Evolutionary conservation across 2,888 invertebrate genomes (phyloP), one percentile per base, ranked within the genome.

Genomic region (Noctua comes): DNA sequence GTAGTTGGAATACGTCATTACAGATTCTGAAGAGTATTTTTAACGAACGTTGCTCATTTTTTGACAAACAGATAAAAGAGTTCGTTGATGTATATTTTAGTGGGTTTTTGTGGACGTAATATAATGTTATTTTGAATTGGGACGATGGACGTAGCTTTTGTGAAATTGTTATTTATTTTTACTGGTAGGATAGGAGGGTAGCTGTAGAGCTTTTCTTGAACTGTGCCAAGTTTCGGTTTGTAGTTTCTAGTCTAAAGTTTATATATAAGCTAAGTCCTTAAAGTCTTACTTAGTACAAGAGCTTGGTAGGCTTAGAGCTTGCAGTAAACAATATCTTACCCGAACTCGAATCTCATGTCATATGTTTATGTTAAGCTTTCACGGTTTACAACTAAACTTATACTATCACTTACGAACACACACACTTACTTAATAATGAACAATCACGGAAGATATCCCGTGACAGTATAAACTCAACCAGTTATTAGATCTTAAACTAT

Each of bases 21-120:
- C 57, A 76, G 46, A 62, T 71, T 59, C 31, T 83, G 71, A 76
- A 74, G 77, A 79, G 68, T 72, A 79, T 84, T 89, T 88, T 85
- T 88, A 86, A 86, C 80, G 86, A 89, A 72, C 72, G 83, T 82
- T 87, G 88, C 80, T 82, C 88, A 83, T 85, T 87, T 87, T 80
- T 77, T 68, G 70, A 74, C 68, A 36, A 57, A 73, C 69, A 85
- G 59, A 85, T 80, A 84, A 81, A 83, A 68, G 68, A 68, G 51
- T 18, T 69, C 59, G 57, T 69, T 76, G 16, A 68, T 69, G 48
- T 69, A 65, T 64, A 71, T 78, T 79, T 75, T 77, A 68, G 71
- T 70, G 64, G 31, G 46, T 70, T 64, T 62, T 51, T 2, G 31
- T 0, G 31, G 31, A 78, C 64, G 40, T 68, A 31, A 54, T 70